These are phyloP conservation scores for Monopterus albus DNA, from an alignment of 2,113 vertebrate genomes.

Conservation along the genomic window DNA sequence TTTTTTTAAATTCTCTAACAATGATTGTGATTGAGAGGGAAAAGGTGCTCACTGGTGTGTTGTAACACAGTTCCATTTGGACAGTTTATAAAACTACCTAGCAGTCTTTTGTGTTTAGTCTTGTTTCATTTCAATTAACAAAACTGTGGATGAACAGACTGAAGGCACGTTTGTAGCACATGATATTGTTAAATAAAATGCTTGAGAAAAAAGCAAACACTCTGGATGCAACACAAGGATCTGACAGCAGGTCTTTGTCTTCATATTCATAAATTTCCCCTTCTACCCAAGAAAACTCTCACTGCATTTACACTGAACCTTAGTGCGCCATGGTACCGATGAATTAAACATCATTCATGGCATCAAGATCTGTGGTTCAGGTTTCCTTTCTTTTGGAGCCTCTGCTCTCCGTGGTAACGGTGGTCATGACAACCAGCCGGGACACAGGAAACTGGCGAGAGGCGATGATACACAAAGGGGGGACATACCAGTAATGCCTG, in stretches of 20 bases:
- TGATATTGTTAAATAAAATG: background rate
- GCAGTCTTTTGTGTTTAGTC: too few species aligned
- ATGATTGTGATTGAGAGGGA: too few species aligned
- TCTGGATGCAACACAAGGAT: slow-evolving; percentile 19
- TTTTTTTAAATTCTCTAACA: too few species aligned
- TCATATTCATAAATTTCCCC: slow-evolving; percentile 21
- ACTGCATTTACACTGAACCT: slow-evolving; percentile 27
- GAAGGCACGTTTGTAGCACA: too few species aligned
- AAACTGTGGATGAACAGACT: too few species aligned
- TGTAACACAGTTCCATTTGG: too few species aligned
- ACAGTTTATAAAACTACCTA: too few species aligned
- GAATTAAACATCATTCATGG: slow-evolving; percentile 83
- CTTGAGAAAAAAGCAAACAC: background rate
- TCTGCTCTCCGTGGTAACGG: slow-evolving; percentile 77
- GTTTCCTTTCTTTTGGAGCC: slow-evolving; percentile 77
- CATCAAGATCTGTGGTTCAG: slow-evolving; percentile 75
- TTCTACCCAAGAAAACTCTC: background rate
- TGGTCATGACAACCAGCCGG: slow-evolving; percentile 78
- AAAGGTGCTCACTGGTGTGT: too few species aligned
- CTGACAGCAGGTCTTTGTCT: slow-evolving; percentile 49
- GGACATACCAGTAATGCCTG: slow-evolving; percentile 33
- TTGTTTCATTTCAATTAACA: too few species aligned
- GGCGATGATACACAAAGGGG: slow-evolving; percentile 49
- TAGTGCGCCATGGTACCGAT: slow-evolving; percentile 56
- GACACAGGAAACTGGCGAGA: slow-evolving; percentile 70